A percentile compares a stretch with the other conserved stretches of the same genome.
Evolutionary conservation across 2,113 vertebrate genomes (phyloP).

Genomic region (Todiramphus saurophagus): DNA sequence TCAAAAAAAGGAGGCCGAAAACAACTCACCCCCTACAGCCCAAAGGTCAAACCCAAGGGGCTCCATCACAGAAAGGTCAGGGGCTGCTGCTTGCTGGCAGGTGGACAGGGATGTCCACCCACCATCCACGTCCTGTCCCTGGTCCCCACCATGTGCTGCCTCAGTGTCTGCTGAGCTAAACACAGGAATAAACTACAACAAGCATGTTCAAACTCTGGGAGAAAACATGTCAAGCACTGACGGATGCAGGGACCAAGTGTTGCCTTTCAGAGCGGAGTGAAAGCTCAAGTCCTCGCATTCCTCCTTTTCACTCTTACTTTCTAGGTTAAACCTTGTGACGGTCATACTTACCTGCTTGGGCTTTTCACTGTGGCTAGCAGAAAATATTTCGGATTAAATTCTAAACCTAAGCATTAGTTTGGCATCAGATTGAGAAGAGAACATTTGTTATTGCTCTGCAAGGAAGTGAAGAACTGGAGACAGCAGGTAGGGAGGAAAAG

Average conservation of each 20-base stretch:
- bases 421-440: not conserved
- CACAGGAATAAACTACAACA: accelerated
- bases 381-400: not conserved
- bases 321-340: not conserved
- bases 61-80: accelerated
- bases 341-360: not conserved
- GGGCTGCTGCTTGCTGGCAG: not conserved
- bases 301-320: not conserved
- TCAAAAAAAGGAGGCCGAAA: not conserved
- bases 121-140: accelerated
- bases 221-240: not conserved
- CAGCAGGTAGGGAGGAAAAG: not conserved
- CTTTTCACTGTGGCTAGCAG: not conserved
- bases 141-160: accelerated
- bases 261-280: not conserved
- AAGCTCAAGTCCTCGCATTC: not conserved
- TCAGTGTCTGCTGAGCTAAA: not conserved
- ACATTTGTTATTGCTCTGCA: not conserved
- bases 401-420: not conserved
- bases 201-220: not conserved
- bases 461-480: not conserved
- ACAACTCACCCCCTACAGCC: not conserved
- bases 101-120: no score
- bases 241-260: not conserved
- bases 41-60: not conserved